A percentile compares a stretch with the other conserved stretches of the same genome.
Evolutionary conservation across 1,140 invertebrate species (phyloP).

Genomic region (Choristoneura fumiferana): DNA sequence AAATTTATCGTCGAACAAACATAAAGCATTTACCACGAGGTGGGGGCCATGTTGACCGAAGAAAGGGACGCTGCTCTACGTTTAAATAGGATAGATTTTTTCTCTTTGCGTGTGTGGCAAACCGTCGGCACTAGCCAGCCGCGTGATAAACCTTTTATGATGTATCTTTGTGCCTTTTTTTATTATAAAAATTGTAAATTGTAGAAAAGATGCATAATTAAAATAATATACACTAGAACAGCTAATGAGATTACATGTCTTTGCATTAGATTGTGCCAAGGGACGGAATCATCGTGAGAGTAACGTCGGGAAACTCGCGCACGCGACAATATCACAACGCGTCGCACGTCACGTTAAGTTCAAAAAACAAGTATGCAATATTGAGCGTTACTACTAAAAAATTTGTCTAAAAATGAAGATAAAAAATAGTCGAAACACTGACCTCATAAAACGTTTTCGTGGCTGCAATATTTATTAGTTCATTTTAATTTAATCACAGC

Average conservation of each 20-base stretch:
- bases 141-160: neutral
- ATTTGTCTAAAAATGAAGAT: neutral
- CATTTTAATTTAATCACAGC: constrained; percentile 14
- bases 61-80: too few species aligned
- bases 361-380: constrained; percentile 12
- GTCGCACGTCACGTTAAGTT: neutral
- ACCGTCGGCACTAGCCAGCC: too few species aligned
- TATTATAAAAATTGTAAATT: constrained; percentile 28
- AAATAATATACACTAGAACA: constrained; percentile 34
- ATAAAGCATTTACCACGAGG: too few species aligned
- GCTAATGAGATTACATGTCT: constrained; percentile 45
- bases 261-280: constrained; percentile 50
- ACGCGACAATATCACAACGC: constrained; percentile 7
- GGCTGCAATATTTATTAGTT: neutral
- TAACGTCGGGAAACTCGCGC: constrained; percentile 10
- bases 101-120: too few species aligned
- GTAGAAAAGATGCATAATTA: constrained; percentile 37
- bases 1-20: too few species aligned
- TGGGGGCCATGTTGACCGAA: too few species aligned
- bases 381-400: constrained; percentile 15
- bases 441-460: constrained; percentile 2
- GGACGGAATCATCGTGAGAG: constrained; percentile 54
- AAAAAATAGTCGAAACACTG: neutral
- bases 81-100: too few species aligned
- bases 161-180: constrained; percentile 31